Evolutionary conservation across 2,888 invertebrate species (phyloP), one percentile per base, ranked within the genome.

Genomic region (Pandemis corylana): DNA sequence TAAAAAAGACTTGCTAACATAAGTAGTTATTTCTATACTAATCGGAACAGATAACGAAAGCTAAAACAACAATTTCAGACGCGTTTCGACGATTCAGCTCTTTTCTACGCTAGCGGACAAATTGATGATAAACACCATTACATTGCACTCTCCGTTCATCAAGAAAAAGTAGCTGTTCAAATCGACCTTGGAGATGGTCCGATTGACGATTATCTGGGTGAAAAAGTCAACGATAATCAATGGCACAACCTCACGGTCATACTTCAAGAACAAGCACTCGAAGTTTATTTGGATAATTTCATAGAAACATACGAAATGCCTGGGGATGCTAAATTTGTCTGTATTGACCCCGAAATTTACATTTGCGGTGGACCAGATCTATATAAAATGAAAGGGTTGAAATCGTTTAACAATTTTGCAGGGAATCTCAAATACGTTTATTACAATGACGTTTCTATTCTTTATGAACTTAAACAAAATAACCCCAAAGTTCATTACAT

Each of bases 281-380:
- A 95, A 80, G 95, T 98, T 15, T 96, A 97, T 78, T 93, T 99
- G 59, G 98, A 99, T 89, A 95, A 96, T 67, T 96, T 97, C 82
- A 95, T 94, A 49, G 96, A 96, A 80, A 93, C 95, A 0, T 95
- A 97, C 70, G 96, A 97, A 84, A 95, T 98, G 64, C 96, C 97
- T 0, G 97, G 97, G 12, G 95, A 92, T 56, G 91, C 93, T 2
- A 89, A 88, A 96, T 86, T 95, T 95, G 95, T 99, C 77, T 97
- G 98, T 81, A 98, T 99, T 78, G 98, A 99, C 94, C 98, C 99
- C 51, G 98, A 98, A 90, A 98, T 99, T 80, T 98, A 98, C 88
- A 97, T 99, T 79, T 98, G 98, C 66, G 98, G 98, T 15, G 98
- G 98, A 4, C 97, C 98, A 2, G 97, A 97, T 86, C 89, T 97